phyloP scores from a whole-genome alignment of 1,140 invertebrate genomes.

The Coptotermes formosanus region DNA sequence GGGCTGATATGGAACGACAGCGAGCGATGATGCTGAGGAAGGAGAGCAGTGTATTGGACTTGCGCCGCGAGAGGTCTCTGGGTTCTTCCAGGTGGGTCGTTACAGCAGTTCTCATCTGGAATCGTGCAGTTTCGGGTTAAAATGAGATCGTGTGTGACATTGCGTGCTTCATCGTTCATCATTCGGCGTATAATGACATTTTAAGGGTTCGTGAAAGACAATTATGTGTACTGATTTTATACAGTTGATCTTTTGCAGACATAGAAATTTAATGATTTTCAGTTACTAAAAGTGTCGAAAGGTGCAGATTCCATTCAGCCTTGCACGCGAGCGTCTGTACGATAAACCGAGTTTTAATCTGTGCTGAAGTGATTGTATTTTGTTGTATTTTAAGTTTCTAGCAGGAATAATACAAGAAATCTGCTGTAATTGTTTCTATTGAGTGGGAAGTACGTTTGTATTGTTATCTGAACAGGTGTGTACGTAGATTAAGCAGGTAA shows the following conservation, averaged over 20 bases:
- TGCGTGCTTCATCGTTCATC: not conserved
- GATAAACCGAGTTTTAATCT: not conserved
- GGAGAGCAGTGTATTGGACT: not conserved
- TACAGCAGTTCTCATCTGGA: slow-evolving; percentile 8
- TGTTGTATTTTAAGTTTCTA: too few species aligned
- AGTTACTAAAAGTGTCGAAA: not conserved
- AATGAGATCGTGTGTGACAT: not conserved
- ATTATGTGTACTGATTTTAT: not conserved
- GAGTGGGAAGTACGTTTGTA: too few species aligned
- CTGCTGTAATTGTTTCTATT: too few species aligned
- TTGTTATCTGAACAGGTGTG: too few species aligned
- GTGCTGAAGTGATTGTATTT: not conserved
- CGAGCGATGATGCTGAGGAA: not conserved
- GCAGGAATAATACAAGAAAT: too few species aligned
- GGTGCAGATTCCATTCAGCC: not conserved
- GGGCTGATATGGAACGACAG: not conserved
- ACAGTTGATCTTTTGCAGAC: too few species aligned
- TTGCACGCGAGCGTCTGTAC: not conserved
- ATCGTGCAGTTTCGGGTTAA: not conserved
- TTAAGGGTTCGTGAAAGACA: not conserved
- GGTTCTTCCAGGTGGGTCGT: not conserved
- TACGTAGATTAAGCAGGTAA: too few species aligned
- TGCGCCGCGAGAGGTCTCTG: slow-evolving; percentile 8
- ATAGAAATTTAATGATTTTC: too few species aligned
- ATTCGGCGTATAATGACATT: not conserved